Evolutionary conservation across 2,797 vertebrate genomes (phyloP), one percentile per base, ranked within the genome.

Genomic region (Sus cebifrons): DNA sequence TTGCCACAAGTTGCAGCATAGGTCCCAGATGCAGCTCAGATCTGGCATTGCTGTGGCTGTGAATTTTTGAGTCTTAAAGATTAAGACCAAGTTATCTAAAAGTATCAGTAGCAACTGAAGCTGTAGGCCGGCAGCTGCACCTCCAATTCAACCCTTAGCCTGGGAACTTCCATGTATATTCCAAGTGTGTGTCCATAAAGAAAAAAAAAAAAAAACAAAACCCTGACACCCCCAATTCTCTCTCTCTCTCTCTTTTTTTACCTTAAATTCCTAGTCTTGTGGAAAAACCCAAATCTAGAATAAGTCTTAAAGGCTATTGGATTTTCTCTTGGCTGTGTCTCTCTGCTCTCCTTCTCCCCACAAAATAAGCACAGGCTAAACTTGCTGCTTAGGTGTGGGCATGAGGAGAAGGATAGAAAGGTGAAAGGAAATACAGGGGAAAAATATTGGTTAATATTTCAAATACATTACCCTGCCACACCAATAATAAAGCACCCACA

Each of bases 401-500:
- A 3, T 6, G 36, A 70, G 86, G 32, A 18, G 67, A 91, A 94
- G 70, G 85, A 6, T 11, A 29, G 84, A 52, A 77, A 89, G 81
- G 93, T 85, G 97, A 95, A 73, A 96, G 82, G 25, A 82, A 84
- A 89, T 75, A 60, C 0, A 17, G 29, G 16, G 40, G 40, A 52
- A 67, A 52, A 81, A 52, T 64, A 79, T 36, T 13, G n/a, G 91
- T 85, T 97, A 81, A 58, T 92, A 93, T 92, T 93, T 93, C 79
- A 93, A 89, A 74, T 83, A 54, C 32, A 78, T 95, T 87, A 81
- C 67, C 87, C 87, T 90, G 94, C 71, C 91, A 92, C 20, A 49
- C 62, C 81, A 85, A 32, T 95, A 93, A 97, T 54, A 88, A 96
- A 96, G 84, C 32, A 54, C 49, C 54, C 18, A 32, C 62, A 13